Conservation (phyloP, 2,888 invertebrate genomes). For the Rhyacophila evoluta region DNA sequence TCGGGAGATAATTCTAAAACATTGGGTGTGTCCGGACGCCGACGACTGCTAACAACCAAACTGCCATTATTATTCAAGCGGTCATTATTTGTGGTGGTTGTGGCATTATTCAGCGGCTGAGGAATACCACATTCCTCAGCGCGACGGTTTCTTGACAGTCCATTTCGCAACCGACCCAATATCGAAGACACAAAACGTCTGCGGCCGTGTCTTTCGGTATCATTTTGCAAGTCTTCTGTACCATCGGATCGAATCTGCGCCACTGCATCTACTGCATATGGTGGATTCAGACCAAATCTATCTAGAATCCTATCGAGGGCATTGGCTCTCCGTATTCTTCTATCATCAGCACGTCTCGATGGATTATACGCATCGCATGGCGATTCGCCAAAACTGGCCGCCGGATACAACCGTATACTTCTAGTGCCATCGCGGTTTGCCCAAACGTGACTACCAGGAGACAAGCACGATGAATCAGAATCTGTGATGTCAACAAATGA, state of each 20-base stretch:
- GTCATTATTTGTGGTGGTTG: constrained; percentile 63
- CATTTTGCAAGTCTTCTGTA: background rate
- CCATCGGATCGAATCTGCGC: background rate
- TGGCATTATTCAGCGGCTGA: constrained; percentile 60
- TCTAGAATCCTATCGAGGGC: constrained; percentile 58
- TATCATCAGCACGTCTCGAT: constrained; percentile 42
- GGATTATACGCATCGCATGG: constrained; percentile 37
- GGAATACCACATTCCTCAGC: constrained; percentile 58
- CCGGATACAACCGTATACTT: background rate
- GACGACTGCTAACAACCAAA: constrained; percentile 41
- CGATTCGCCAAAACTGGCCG: constrained; percentile 39
- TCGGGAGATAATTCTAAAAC: constrained; percentile 63
- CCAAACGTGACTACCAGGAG: constrained; percentile 50
- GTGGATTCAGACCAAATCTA: constrained; percentile 57
- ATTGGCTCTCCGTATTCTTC: constrained; percentile 48
- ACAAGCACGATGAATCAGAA: constrained; percentile 50
- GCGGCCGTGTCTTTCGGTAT: constrained; percentile 10
- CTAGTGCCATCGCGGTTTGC: background rate
- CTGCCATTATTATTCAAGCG: constrained; percentile 57
- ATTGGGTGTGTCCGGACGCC: constrained; percentile 64
- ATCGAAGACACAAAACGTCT: constrained; percentile 48
- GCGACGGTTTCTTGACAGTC: constrained; percentile 42
- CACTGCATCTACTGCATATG: constrained; percentile 50
- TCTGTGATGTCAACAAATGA: constrained; percentile 47
- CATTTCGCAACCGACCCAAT: constrained; percentile 45